phyloP scores from a whole-genome alignment of 2,797 vertebrate species.

The Ambastaia sidthimunki region DNA sequence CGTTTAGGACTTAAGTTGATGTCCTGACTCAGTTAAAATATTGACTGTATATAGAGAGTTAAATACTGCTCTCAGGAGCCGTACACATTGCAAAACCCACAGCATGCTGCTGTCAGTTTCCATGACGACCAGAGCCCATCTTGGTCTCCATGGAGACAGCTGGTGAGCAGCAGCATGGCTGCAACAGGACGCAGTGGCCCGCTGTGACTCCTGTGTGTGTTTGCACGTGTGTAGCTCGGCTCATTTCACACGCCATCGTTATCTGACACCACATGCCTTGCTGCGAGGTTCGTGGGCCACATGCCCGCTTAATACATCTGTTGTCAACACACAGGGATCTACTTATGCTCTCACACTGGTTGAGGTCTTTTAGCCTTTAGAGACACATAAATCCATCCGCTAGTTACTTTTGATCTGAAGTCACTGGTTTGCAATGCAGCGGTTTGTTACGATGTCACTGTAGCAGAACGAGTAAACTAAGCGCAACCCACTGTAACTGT shows the following conservation, averaged over 20 bases:
- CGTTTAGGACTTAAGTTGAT: conserved; percentile 20
- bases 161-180: conserved; percentile 70
- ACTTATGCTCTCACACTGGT: background rate
- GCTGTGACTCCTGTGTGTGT: conserved; percentile 34
- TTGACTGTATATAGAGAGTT: conserved; percentile 33
- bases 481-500: background rate
- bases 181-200: conserved; percentile 37
- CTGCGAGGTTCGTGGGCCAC: background rate
- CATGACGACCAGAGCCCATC: conserved; percentile 80
- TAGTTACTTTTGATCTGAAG: background rate
- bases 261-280: background rate
- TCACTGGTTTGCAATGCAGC: background rate
- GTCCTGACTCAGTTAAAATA: conserved; percentile 36
- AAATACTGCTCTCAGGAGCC: conserved; percentile 42
- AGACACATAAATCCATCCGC: background rate
- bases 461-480: background rate
- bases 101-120: conserved; percentile 72
- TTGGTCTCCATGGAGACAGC: conserved; percentile 81
- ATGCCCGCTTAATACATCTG: conserved; percentile 9
- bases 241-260: conserved; percentile 14
- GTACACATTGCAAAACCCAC: conserved; percentile 45
- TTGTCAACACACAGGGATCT: background rate
- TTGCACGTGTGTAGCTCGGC: conserved; percentile 37
- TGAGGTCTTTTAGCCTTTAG: background rate
- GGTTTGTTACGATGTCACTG: background rate